Base-by-base conservation (phyloP, 2,797 vertebrate genomes). In the Leptatherina wallacei region DNA sequence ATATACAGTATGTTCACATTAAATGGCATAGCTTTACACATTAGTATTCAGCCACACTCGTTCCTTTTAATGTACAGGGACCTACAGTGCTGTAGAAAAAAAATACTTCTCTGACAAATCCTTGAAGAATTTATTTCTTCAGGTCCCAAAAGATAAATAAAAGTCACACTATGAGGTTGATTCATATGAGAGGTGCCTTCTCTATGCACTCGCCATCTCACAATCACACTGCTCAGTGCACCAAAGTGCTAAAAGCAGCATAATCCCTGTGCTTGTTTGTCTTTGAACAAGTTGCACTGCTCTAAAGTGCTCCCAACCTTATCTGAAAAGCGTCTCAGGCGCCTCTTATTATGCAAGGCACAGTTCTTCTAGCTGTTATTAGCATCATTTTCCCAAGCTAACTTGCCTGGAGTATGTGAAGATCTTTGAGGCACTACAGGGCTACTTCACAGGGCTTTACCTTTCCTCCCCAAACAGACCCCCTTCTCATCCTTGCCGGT, bases 211-310 rank as follows among this genome's bases (percentile, higher is more conserved):
- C 32, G 55, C 54, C 65, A 71, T 91, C 79, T 87, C 72, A 71
- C 88, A 87, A 91, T 91, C 86, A 75, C 81, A 80, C 85, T 83
- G 67, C 81, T 86, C 77, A 12, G 80, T 85, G 80, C 83, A 65
- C 71, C 75, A 72, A 78, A 86, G 84, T 91, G 87, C 87, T 91
- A 91, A 93, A 94, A 94, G 89, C 82, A 72, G 85, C 78, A 77
- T 94, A 91, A 94, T 94, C 91, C 91, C 81, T 83, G 80, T 81
- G 85, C 85, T 88, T 92, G 89, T 94, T 90, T 91, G 87, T 90
- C 84, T 93, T 85, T 86, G 90, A 93, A 89, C 88, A 83, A 88
- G 84, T 88, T 59, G 70, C 87, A 76, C 84, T 86, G 77, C 90
- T 92, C 87, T 88, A 85, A 93, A 93, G 87, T 85, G 85, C 86